These are phyloP conservation scores for Pempheris klunzingeri DNA, from an alignment of 2,797 vertebrate genomes.

Conservation along the genomic window DNA sequence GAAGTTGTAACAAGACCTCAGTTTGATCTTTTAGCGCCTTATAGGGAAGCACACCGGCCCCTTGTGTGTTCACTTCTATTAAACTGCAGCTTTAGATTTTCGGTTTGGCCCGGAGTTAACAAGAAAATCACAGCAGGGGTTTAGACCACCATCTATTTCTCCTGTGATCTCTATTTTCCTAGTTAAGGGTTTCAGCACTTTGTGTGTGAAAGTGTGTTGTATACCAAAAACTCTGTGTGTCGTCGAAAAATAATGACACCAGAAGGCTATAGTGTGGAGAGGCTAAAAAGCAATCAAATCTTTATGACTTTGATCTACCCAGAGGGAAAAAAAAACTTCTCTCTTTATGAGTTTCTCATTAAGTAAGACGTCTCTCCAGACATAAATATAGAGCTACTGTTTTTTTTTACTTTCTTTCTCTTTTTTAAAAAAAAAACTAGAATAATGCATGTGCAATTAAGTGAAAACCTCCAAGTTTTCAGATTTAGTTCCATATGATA, in stretches of 20 bases:
- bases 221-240: slow-evolving; percentile 13
- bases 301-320: slow-evolving; percentile 46
- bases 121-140: slow-evolving; percentile 60
- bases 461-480: neutral
- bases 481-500: slow-evolving; percentile 13
- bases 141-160: slow-evolving; percentile 44
- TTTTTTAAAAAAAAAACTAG: slow-evolving; percentile 12
- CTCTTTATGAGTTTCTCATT: slow-evolving; percentile 44
- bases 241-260: slow-evolving; percentile 33
- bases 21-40: slow-evolving; percentile 57
- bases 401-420: slow-evolving; percentile 15
- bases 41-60: slow-evolving; percentile 36
- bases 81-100: slow-evolving; percentile 62
- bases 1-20: slow-evolving; percentile 56
- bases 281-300: slow-evolving; percentile 34
- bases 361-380: slow-evolving; percentile 31
- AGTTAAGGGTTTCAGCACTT: slow-evolving; percentile 32
- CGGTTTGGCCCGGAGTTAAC: slow-evolving; percentile 62
- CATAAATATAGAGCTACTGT: slow-evolving; percentile 11
- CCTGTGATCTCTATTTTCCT: slow-evolving; percentile 40
- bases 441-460: slow-evolving; percentile 16
- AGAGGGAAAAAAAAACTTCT: slow-evolving; percentile 33
- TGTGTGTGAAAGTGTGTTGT: slow-evolving; percentile 26
- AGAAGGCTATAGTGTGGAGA: slow-evolving; percentile 15
- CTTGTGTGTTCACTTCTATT: slow-evolving; percentile 60